A percentile compares a stretch with the other conserved stretches of the same genome.
These are phyloP conservation scores for Eupelmus urozonus DNA, from an alignment of 2,888 invertebrate species.

Conservation along the genomic window DNA sequence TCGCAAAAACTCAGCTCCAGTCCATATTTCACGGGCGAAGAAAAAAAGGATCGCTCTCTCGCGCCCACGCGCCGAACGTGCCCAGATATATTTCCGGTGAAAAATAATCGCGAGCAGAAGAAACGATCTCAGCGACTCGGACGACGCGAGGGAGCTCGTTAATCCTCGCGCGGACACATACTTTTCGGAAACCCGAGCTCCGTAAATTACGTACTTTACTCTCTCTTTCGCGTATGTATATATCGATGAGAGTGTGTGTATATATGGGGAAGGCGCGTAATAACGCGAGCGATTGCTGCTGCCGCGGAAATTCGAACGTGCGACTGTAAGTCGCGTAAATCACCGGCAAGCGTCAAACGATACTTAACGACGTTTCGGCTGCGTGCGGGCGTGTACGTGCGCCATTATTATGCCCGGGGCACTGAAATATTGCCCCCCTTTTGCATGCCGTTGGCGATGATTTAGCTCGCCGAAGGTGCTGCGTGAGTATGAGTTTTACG, in stretches of 20 bases:
- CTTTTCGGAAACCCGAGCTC: conserved; percentile 72
- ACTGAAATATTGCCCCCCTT: conserved; percentile 32
- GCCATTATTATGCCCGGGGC: conserved; percentile 24
- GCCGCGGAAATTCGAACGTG: not conserved
- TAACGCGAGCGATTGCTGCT: not conserved
- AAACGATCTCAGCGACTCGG: conserved; percentile 63
- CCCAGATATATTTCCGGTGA: conserved; percentile 22
- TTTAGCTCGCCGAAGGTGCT: conserved; percentile 9
- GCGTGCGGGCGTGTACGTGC: conserved; percentile 51
- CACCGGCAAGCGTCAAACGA: conserved; percentile 47
- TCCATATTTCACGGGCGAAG: too few relatives aligned
- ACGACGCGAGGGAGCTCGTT: conserved; percentile 68
- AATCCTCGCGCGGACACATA: too few relatives aligned
- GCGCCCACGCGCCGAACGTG: conserved; percentile 59
- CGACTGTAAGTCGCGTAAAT: conserved; percentile 25
- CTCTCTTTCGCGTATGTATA: conserved; percentile 37
- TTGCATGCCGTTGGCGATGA: conserved; percentile 23
- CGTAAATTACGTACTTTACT: conserved; percentile 73
- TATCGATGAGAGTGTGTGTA: conserved; percentile 1
- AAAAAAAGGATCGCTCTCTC: too few relatives aligned
- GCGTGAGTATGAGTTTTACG: not conserved
- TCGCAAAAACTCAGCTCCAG: too few relatives aligned
- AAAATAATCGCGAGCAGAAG: conserved; percentile 3
- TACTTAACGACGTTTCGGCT: conserved; percentile 62
- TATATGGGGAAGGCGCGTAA: not conserved